Evolutionary conservation across 1,140 invertebrate genomes (phyloP).

Genomic region (Hydropsyche tenuis): DNA sequence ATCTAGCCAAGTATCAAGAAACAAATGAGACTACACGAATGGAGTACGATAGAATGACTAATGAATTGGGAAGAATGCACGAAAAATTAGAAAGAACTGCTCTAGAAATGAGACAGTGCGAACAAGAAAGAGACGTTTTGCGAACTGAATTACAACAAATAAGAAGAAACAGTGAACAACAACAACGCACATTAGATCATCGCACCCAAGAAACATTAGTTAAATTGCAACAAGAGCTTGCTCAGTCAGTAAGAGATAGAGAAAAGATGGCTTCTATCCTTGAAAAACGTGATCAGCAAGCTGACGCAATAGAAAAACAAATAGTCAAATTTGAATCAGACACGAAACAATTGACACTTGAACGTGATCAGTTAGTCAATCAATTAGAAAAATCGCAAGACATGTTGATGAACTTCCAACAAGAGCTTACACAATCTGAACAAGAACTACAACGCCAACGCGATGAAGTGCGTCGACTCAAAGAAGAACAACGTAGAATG

Average conservation of each 20-base stretch:
- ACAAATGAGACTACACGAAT: constrained; percentile 78
- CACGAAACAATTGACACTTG: constrained; percentile 82
- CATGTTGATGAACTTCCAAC: constrained; percentile 91
- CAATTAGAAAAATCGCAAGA: constrained; percentile 92
- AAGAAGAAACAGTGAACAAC: constrained; percentile 70
- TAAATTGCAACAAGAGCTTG: constrained; percentile 73
- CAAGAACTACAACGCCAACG: constrained; percentile 80
- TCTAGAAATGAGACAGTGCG: constrained; percentile 68
- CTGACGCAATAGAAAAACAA: constrained; percentile 82
- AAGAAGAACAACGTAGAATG: constrained; percentile 72
- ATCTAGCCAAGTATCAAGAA: constrained; percentile 81
- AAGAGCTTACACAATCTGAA: constrained; percentile 83
- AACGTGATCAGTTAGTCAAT: constrained; percentile 85
- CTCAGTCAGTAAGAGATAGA: constrained; percentile 72
- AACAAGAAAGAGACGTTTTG: constrained; percentile 74
- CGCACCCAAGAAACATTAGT: constrained; percentile 70
- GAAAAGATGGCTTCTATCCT: constrained; percentile 76
- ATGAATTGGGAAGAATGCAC: constrained; percentile 78
- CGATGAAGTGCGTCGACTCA: constrained; percentile 78
- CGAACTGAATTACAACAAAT: constrained; percentile 72
- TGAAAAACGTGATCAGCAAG: constrained; percentile 77
- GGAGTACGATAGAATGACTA: constrained; percentile 82
- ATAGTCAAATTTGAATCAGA: constrained; percentile 84
- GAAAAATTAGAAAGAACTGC: constrained; percentile 77
- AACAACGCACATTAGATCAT: constrained; percentile 67